Percentiles rank a stretch among this genome's conserved stretches.
These are phyloP conservation scores for Drosophila tanythrix DNA, from an alignment of 2,888 invertebrate species.

Conservation along the genomic window DNA sequence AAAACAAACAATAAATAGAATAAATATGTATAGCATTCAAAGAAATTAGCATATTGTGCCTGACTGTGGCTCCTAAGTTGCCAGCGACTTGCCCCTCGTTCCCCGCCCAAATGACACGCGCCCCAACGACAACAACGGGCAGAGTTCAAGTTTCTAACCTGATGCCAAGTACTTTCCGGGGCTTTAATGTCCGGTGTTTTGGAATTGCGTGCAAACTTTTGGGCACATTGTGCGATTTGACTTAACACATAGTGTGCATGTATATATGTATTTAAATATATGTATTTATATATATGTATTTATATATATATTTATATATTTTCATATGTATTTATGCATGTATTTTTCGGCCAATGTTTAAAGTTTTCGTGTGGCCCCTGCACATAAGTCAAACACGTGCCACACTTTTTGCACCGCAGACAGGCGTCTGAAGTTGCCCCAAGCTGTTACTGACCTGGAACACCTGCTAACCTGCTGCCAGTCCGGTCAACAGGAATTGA, in stretches of 20 bases:
- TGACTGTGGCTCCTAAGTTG: not conserved
- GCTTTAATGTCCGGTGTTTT: constrained; percentile 67
- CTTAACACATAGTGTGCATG: constrained; percentile 28
- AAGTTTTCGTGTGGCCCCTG: constrained; percentile 63
- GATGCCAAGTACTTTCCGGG: constrained; percentile 65
- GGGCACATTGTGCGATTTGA: constrained; percentile 56
- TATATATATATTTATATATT: not conserved
- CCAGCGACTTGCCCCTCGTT: not conserved
- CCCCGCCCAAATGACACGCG: not conserved
- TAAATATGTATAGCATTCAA: constrained; percentile 72
- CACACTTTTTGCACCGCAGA: constrained; percentile 32
- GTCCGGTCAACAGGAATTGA: constrained; percentile 58
- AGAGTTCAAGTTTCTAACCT: constrained; percentile 47
- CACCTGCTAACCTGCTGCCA: constrained; percentile 72
- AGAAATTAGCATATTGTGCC: constrained; percentile 74
- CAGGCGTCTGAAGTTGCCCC: constrained; percentile 46
- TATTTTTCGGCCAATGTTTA: constrained; percentile 57
- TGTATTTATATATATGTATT: not conserved
- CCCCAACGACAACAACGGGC: not conserved
- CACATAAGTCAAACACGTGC: constrained; percentile 79
- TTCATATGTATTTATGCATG: constrained; percentile 7
- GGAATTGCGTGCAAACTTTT: constrained; percentile 57
- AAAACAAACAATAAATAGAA: constrained; percentile 75
- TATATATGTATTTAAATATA: not conserved
- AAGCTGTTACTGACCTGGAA: constrained; percentile 46